Evolutionary conservation across 2,888 invertebrate genomes (phyloP).

Genomic region (Danaus chrysippus): DNA sequence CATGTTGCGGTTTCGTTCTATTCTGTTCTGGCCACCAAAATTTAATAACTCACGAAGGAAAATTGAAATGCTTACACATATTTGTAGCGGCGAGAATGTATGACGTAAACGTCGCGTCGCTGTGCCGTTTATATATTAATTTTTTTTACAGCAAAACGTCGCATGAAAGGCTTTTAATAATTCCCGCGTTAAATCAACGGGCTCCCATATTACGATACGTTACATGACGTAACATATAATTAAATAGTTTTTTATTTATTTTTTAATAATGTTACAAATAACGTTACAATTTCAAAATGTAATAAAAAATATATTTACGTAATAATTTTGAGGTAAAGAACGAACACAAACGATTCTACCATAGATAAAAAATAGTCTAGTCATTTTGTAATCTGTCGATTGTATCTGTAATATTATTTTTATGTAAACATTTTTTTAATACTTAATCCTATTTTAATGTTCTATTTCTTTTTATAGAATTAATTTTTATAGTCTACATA

Average conservation of each 20-base stretch:
- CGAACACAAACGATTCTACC: no score
- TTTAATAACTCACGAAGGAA: conserved; percentile 4
- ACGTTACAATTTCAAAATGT: no score
- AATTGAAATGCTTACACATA: neutral
- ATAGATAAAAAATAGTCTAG: no score
- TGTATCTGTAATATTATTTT: no score
- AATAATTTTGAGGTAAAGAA: no score
- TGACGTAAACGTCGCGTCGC: conserved; percentile 50
- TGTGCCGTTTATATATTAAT: conserved; percentile 32
- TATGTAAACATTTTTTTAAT: no score
- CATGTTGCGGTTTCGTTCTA: neutral
- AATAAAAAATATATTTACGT: no score
- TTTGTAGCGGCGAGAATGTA: conserved; percentile 31
- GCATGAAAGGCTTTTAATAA: neutral
- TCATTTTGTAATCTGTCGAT: no score
- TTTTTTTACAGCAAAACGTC: neutral
- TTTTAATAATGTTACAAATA: no score
- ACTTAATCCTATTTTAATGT: no score
- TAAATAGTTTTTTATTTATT: neutral
- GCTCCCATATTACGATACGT: neutral
- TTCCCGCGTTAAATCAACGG: neutral
- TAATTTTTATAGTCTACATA: no score
- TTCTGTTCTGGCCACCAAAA: conserved; percentile 3
- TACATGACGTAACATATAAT: neutral
- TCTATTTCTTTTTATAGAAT: no score